Percentiles rank a stretch among this genome's conserved stretches.
These are phyloP conservation scores for Trogon surrucura DNA, from an alignment of 2,113 vertebrate species.

Conservation along the genomic window DNA sequence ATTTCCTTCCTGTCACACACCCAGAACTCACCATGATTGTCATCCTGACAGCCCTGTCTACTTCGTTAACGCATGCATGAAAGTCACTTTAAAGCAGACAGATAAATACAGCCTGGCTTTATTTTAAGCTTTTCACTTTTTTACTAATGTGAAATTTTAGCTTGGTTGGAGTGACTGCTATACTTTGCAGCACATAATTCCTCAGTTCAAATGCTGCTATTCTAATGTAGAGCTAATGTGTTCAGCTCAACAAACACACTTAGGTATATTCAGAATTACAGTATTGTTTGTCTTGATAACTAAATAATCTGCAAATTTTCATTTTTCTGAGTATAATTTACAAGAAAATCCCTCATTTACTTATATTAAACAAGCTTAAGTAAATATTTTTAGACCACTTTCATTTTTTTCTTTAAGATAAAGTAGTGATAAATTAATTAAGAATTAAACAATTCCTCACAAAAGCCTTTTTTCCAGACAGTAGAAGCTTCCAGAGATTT, in stretches of 20 bases:
- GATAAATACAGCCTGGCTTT: constrained; percentile 12
- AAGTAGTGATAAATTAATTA: constrained; percentile 8
- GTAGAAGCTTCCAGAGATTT: not conserved
- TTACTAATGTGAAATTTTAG: constrained; percentile 18
- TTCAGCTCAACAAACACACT: not conserved
- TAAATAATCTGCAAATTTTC: constrained; percentile 14
- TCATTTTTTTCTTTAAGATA: not conserved
- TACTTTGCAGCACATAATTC: not conserved
- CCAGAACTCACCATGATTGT: constrained; percentile 30
- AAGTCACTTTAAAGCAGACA: not conserved
- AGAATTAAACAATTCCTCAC: not conserved
- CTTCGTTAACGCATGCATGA: not conserved
- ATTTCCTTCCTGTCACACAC: constrained; percentile 65
- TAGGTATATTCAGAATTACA: not conserved
- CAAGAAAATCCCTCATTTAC: constrained; percentile 41
- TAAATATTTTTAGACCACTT: not conserved
- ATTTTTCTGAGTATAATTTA: not conserved
- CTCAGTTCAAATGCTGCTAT: not conserved
- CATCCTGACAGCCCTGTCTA: not conserved
- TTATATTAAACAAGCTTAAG: not conserved
- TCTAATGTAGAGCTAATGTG: not conserved
- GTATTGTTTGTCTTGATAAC: not conserved
- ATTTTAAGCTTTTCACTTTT: constrained; percentile 29
- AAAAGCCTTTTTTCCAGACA: not conserved
- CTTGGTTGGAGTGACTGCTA: not conserved